phyloP scores from a whole-genome alignment of 2,888 invertebrate genomes.

The Rhimphoctona megacephalus region DNA sequence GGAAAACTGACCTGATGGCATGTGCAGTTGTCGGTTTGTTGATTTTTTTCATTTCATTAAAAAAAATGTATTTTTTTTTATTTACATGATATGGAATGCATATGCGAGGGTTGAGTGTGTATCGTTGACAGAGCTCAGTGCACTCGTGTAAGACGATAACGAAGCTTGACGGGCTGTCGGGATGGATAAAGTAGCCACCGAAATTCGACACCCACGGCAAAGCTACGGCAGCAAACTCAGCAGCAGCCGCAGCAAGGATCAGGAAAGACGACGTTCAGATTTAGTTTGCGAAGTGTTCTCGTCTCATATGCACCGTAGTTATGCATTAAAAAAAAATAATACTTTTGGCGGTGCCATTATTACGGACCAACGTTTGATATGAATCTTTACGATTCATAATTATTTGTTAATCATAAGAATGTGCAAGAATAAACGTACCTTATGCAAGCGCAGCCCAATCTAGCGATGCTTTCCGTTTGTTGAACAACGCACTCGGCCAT shows the following conservation, averaged over 20 bases:
- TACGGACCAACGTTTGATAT: not conserved
- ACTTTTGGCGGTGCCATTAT: not conserved
- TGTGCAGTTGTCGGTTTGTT: conserved; percentile 38
- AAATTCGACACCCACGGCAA: conserved; percentile 80
- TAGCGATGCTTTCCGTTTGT: conserved; percentile 94
- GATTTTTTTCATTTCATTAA: not conserved
- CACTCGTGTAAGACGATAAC: conserved; percentile 83
- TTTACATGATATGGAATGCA: conserved; percentile 63
- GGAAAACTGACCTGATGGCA: conserved; percentile 47
- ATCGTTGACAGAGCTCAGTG: conserved; percentile 70
- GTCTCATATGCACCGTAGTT: conserved; percentile 20
- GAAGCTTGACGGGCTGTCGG: conserved; percentile 84
- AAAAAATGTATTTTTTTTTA: not conserved
- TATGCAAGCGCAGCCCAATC: conserved; percentile 96
- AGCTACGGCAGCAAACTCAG: conserved; percentile 57
- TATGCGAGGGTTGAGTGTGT: conserved; percentile 60
- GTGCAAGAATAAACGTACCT: conserved; percentile 82
- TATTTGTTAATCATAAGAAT: not conserved
- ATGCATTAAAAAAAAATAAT: not conserved
- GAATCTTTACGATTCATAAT: not conserved
- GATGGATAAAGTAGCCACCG: conserved; percentile 82
- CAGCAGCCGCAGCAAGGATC: conserved; percentile 58
- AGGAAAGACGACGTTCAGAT: conserved; percentile 54
- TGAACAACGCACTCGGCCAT: conserved; percentile 96
- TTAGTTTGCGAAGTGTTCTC: conserved; percentile 44